These are phyloP conservation scores for Phyllotis vaccarum DNA, from an alignment of 2,797 vertebrate genomes.

Conservation along the genomic window DNA sequence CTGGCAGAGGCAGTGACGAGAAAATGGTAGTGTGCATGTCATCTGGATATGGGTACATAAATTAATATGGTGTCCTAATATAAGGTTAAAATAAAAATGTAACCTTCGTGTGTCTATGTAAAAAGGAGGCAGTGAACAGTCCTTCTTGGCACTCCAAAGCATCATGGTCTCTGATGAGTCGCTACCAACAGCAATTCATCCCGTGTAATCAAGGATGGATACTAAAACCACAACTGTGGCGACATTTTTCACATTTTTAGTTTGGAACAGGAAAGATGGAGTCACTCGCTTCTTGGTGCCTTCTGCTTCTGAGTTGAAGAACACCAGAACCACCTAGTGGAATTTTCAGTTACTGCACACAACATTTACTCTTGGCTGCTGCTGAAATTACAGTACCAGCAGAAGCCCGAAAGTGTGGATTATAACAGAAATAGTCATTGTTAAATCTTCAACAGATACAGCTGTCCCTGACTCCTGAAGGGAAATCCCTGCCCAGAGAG, in stretches of 20 bases:
- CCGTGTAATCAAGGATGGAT: neutral
- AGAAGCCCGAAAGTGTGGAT: neutral
- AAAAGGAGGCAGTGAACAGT: slow-evolving; percentile 6
- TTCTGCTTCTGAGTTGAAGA: slow-evolving; percentile 77
- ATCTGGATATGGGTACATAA: neutral
- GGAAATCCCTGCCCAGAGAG: neutral
- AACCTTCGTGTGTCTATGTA: neutral
- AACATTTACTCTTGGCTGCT: neutral
- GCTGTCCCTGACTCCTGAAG: neutral
- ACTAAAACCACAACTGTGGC: neutral
- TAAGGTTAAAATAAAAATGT: slow-evolving; percentile 11
- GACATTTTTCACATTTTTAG: neutral
- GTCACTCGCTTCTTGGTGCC: fast-evolving
- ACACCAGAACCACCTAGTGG: slow-evolving; percentile 89
- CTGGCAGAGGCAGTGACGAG: neutral
- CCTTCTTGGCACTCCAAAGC: neutral
- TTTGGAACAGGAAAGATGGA: neutral
- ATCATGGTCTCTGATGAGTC: neutral
- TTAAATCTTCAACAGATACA: slow-evolving; percentile 29
- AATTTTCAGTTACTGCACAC: slow-evolving; percentile 85
- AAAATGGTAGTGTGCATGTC: neutral
- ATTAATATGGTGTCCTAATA: slow-evolving; percentile 18
- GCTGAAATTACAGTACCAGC: neutral
- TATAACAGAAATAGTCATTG: neutral
- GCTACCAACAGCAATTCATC: neutral